Conservation (phyloP, 1,140 invertebrate species). For the Vollenhovia emeryi region DNA sequence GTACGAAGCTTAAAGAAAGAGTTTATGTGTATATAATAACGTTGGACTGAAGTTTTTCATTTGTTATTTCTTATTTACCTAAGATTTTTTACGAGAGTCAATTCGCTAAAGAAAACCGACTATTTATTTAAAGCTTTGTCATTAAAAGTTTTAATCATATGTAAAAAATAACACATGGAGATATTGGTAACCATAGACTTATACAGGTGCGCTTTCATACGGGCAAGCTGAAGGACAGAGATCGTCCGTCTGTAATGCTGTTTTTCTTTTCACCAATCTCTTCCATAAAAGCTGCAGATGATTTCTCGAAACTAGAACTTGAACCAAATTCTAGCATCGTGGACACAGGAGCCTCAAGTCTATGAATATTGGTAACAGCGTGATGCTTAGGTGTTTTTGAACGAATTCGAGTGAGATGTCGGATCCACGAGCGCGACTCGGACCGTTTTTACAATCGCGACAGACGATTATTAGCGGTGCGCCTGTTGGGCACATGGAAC, state of each 20-base stretch:
- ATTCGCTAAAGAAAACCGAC: neutral
- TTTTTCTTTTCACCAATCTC: no score
- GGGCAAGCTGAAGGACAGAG: no score
- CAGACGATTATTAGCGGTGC: slow-evolving; percentile 30
- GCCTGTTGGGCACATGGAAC: slow-evolving; percentile 47
- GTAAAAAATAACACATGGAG: neutral
- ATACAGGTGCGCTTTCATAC: no score
- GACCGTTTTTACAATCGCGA: slow-evolving; percentile 19
- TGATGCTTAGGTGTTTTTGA: neutral
- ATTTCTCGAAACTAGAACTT: no score
- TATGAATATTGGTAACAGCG: no score
- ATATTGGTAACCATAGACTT: no score
- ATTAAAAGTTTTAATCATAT: neutral
- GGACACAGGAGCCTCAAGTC: no score
- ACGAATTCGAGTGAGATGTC: neutral
- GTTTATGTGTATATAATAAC: slow-evolving; percentile 4
- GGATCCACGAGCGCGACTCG: neutral
- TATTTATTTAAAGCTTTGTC: neutral
- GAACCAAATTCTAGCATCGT: no score
- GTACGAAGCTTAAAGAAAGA: slow-evolving; percentile 1
- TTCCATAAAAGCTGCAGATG: no score
- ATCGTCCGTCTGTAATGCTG: no score
- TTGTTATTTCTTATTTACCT: neutral
- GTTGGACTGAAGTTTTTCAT: neutral
- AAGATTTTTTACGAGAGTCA: neutral